Base-by-base conservation (phyloP, 2,888 invertebrate genomes). In the Azorinus chamasolen region DNA sequence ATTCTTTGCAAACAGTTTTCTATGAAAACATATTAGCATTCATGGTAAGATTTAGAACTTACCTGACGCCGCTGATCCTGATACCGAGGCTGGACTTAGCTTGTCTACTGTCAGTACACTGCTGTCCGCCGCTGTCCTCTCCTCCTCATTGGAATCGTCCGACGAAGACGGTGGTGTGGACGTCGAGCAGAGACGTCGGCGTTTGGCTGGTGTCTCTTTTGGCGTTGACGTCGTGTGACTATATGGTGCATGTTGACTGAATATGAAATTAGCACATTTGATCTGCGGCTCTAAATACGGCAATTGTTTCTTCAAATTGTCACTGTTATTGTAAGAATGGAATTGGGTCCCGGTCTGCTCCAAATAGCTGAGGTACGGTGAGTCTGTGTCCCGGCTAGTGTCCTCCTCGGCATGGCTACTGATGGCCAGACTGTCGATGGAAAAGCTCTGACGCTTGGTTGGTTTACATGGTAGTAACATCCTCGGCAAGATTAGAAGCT, bases 401-500 rank as follows among this genome's bases (percentile, higher is more conserved):
- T 74, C 73, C 3, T 63, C 53, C 16, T 80, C 76, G 27, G 45
- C 59, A 16, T 57, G 75, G 24, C 78, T 79, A 66, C 83, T 83
- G 37, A 79, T 62, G 8, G 83, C 81, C 50, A 83, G 55, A 53
- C 74, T 79, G 57, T 83, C 85, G 5, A 83, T 68, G 2, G 81
- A 79, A 59, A 83, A 85, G 57, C 81, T 78, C 43, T 79, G 77
- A 22, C 79, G 68, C 57, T 79, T 80, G 16, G 59, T 32, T n/a
- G 45, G 14, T 45, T 14, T n/a, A 6, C 32, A 12, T n/a, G 32
- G 54, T 6, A n/a, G 27, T 5, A 10, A 20, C 54, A 27, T 37
- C 54, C 27, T 54, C 20, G 54, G 8, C 37, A n/a, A 20, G 20
- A 8, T 6, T 8, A 20, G 4, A 18, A 45, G 4, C 45, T 18